Evolutionary conservation across 1,140 invertebrate species (phyloP), one percentile per base, ranked within the genome.

Genomic region (Pogonus chalceus): DNA sequence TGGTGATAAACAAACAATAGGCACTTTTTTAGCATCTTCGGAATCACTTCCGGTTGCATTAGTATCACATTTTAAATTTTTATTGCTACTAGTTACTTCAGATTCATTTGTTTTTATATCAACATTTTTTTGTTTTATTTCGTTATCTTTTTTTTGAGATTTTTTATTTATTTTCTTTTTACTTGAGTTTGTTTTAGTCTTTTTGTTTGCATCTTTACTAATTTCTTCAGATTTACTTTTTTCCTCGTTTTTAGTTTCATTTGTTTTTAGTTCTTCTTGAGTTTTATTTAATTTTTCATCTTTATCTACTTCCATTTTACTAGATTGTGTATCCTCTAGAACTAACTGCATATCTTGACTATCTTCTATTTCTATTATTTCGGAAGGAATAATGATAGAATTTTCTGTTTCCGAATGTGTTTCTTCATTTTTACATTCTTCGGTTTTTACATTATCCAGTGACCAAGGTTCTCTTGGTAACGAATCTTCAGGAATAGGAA

Each of bases 341-440:
- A 84, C 74, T 48, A 85, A 68, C 61, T 81, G 77, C 23, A 87
- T 82, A 58, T 86, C 82, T 66, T 83, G 80, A 10, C 75, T 79
- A 46, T 57, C 58, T 24, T 73, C 69, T 74, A 76, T 18, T 56
- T 72, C 74, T 39, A 76, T 71, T 0, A 68, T 52, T 46, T 68
- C 62, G 1, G n/a, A n/a, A n/a, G n/a, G n/a, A n/a, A n/a, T n/a
- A n/a, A n/a, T n/a, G n/a, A n/a, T n/a, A n/a, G 57, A 47, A 3
- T 55, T 53, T 16, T 56, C 53, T 37, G n/a, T n/a, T n/a, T n/a
- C n/a, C n/a, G 56, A 58, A 53, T 12, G 54, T 49, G 63, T 68
- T 58, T 61, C 70, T 59, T 67, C 65, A 24, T 9, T 23, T 23
- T 55, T 47, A 4, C 49, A 35, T n/a, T 57, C 9, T 18, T 43